phyloP scores from a whole-genome alignment of 1,140 invertebrate species.

The Leptestheria dahalacensis region DNA sequence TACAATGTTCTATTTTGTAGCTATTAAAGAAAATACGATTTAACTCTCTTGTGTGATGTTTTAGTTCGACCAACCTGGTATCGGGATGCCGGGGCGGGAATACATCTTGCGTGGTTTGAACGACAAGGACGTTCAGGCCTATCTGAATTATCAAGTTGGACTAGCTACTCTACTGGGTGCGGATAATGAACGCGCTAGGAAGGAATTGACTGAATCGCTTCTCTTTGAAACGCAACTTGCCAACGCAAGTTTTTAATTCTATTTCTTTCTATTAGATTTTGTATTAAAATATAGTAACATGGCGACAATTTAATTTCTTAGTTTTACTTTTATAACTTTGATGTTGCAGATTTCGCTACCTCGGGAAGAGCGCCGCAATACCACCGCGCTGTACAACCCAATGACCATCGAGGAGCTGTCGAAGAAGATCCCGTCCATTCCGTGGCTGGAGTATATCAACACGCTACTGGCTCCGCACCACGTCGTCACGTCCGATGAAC shows the following conservation, averaged over 20 bases:
- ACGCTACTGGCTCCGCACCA: slow-evolving; percentile 42
- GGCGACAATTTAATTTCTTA: too few relatives aligned
- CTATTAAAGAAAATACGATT: too few relatives aligned
- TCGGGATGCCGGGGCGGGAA: slow-evolving; percentile 68
- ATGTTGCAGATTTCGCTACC: slow-evolving; percentile 64
- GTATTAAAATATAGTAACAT: too few relatives aligned
- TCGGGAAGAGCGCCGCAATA: slow-evolving; percentile 76
- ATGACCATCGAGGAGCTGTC: slow-evolving; percentile 64
- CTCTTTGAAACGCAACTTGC: slow-evolving; percentile 86
- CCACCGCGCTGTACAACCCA: slow-evolving; percentile 76
- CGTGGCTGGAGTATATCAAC: slow-evolving; percentile 70
- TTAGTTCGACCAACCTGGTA: slow-evolving; percentile 78
- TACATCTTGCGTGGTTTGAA: slow-evolving; percentile 70
- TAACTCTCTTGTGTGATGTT: slow-evolving; percentile 15
- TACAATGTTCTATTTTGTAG: background rate
- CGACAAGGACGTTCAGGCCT: slow-evolving; percentile 60
- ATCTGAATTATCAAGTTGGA: slow-evolving; percentile 71
- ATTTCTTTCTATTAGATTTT: too few relatives aligned
- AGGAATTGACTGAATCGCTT: slow-evolving; percentile 64
- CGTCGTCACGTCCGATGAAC: slow-evolving; percentile 46
- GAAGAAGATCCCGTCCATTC: slow-evolving; percentile 51
- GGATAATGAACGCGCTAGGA: slow-evolving; percentile 44
- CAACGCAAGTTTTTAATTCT: slow-evolving; percentile 42
- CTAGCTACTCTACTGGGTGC: slow-evolving; percentile 77
- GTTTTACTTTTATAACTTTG: too few relatives aligned